Base-by-base conservation (phyloP, 2,797 vertebrate species). In the Peromyscus nudipes region DNA sequence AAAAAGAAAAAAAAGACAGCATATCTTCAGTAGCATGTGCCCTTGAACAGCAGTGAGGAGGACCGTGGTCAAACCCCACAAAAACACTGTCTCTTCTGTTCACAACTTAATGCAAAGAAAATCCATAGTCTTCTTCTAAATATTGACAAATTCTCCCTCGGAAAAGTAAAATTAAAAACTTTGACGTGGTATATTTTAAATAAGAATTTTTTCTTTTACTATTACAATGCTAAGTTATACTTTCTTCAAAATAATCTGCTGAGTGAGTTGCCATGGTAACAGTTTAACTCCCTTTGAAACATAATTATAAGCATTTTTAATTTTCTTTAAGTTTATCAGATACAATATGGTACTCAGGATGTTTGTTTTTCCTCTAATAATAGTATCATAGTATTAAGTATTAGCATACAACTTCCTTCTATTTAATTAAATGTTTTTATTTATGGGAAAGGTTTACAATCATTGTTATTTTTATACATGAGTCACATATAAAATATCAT, bases 191-290 rank as follows among this genome's bases (percentile, higher is more conserved):
- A 4, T 14, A 67, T 57, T 67, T 96, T 80, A 96, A 94, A 94
- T 80, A 89, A 37, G 85, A 25, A 8, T 23, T 49, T 67, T 79
- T n/a, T 96, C 71, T 83, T 49, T 97, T 80, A 52, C 80, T 19
- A 71, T 73, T 86, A 43, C 5, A 76, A 95, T 62, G 89, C 79
- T 17, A 97, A 16, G 89, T 21, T 23, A 94, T 60, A 95, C 40
- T 31, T 79, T 91, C 91, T 84, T 57, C 13, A 93, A 97, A 57
- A 91, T 81, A 96, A 46, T 27, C 23, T 89, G 49, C 43, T 0
- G 52, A 55, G 14, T 92, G 94, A 67, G 94, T 98, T 98, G 69
- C 94, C 96, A 98, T 98, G 96, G 98, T 92, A 98, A 98, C 95
- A 21, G 65, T 80, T 73, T 40, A 95, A 96, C 89, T 96, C 29